Conservation (phyloP, 2,888 invertebrate genomes). For the Apamea epomidion region DNA sequence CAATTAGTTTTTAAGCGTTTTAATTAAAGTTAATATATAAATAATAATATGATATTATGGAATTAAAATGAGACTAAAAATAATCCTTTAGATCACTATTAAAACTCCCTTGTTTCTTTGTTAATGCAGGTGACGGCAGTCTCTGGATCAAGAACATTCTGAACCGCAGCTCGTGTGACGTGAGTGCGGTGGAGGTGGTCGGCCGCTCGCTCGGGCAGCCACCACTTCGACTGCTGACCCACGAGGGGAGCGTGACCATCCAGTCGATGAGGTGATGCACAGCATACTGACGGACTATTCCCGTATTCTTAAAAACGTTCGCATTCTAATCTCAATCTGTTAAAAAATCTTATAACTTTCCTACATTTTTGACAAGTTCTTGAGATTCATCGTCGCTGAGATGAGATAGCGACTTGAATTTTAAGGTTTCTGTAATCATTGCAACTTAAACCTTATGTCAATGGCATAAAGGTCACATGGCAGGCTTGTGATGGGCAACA, state of each 20-base stretch:
- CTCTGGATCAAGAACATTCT: slow-evolving; percentile 82
- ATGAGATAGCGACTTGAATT: not conserved
- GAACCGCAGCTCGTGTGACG: slow-evolving; percentile 75
- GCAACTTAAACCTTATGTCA: no score
- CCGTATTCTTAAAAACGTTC: not conserved
- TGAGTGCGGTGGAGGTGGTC: slow-evolving; percentile 40
- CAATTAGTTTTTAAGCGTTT: not conserved
- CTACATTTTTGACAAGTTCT: not conserved
- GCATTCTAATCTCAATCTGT: not conserved
- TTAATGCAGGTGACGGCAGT: slow-evolving; percentile 67
- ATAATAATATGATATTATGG: not conserved
- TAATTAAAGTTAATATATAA: not conserved
- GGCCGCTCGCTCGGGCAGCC: not conserved
- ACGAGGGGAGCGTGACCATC: slow-evolving; percentile 3
- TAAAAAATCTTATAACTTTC: not conserved
- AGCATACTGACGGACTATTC: no score
- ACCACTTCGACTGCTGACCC: not conserved
- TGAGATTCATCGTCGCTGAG: not conserved
- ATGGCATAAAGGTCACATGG: not conserved
- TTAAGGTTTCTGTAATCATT: not conserved
- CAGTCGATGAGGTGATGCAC: slow-evolving; percentile 51
- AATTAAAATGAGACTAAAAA: not conserved
- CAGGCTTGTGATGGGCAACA: not conserved
- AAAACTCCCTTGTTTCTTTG: not conserved
- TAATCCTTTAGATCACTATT: not conserved